Evolutionary conservation across 2,113 vertebrate genomes (phyloP), one percentile per base, ranked within the genome.

Genomic region (Todiramphus saurophagus): DNA sequence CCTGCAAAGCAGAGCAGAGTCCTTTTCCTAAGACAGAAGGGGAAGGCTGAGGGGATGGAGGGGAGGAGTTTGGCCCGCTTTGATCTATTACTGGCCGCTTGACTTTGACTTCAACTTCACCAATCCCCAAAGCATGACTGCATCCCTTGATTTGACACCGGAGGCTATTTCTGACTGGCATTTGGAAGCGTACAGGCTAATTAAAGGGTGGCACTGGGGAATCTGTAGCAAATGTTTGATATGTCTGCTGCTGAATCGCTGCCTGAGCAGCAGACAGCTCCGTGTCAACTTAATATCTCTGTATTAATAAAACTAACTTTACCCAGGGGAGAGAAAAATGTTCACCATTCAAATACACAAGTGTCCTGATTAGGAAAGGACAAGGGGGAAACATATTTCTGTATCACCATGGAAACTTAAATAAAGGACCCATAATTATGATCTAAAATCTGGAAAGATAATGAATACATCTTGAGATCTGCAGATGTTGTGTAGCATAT

Each of bases 371-470:
- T 96, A 95, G 93, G 89, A 95, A 75, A 93, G 90, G 96, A 96
- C 94, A 96, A 96, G 91, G 90, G 93, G 81, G 35, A 92, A 96
- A 69, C 64, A 80, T 87, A 28, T 93, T 96, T 95, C 83, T 93
- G 0, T n/a, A 50, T 97, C 92, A 83, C 95, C 96, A 97, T 91
- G 90, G 97, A 94, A 97, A 97, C 95, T 87, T 89, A 96, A 96
- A 97, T 93, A 96, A 94, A 96, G 93, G 90, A 89, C 88, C 67
- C 59, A 2, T 96, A 91, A 97, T 97, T 97, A 82, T 58, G 78
- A 92, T 79, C 88, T 94, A 59, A 90, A 93, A 93, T 96, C 90
- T 92, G 90, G 92, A 63, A 96, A 74, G 83, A 94, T 95, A 95
- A 96, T 95, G 94, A 96, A 95, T 88, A 74, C 85, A 87, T 94